Evolutionary conservation across 2,888 invertebrate species (phyloP).

Genomic region (Nephrotoma guestfalica): DNA sequence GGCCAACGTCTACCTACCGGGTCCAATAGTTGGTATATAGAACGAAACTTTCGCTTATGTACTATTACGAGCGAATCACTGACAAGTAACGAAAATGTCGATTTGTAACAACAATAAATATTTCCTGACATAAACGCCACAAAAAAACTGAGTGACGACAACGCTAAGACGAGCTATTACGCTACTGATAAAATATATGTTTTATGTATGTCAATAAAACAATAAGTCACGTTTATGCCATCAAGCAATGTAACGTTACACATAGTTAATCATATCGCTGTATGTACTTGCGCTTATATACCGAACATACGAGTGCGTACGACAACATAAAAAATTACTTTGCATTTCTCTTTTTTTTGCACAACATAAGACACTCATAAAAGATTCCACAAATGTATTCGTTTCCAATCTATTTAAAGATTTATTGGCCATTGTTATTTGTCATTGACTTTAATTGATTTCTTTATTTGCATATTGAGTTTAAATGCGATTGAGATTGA

Average conservation of each 20-base stretch:
- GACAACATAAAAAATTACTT: neutral
- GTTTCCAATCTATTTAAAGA: neutral
- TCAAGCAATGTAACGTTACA: neutral
- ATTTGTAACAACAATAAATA: neutral
- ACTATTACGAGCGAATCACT: neutral
- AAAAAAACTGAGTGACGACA: neutral
- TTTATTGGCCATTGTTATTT: neutral
- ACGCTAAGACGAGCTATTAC: neutral
- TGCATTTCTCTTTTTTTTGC: neutral
- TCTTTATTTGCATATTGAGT: neutral
- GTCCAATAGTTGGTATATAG: neutral
- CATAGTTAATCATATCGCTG: neutral
- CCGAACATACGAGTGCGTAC: neutral
- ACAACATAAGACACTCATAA: neutral
- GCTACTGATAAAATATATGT: neutral
- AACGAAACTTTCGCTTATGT: neutral
- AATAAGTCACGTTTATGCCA: neutral
- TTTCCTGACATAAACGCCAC: neutral
- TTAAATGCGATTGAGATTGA: neutral
- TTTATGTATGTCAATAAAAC: neutral
- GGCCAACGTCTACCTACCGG: no score
- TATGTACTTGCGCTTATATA: neutral
- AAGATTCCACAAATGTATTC: neutral
- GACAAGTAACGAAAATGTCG: neutral
- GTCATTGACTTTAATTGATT: neutral